Conservation (phyloP, 2,113 vertebrate genomes). For the Nothobranchius kuhntae region DNA sequence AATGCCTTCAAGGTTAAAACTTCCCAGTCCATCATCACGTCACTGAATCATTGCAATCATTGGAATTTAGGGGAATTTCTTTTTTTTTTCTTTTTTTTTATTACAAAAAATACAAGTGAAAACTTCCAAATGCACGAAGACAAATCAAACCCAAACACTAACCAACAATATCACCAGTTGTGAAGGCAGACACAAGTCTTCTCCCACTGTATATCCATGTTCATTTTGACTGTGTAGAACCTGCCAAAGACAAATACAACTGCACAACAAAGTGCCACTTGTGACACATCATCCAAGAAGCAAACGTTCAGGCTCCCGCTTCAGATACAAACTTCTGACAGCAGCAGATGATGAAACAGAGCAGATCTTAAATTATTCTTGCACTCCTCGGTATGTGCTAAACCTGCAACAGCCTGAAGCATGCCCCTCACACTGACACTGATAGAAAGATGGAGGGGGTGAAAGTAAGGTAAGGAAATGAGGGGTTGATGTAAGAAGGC, state of each 20-base stretch:
- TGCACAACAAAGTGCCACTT: constrained; percentile 71
- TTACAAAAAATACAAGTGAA: constrained; percentile 11
- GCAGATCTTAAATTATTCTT: constrained; percentile 65
- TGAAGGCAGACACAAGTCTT: constrained; percentile 61
- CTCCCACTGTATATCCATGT: constrained; percentile 41
- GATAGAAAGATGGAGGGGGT: constrained; percentile 31
- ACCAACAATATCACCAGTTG: constrained; percentile 51
- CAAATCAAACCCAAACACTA: constrained; percentile 43
- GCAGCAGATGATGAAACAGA: constrained; percentile 68
- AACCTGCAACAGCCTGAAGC: constrained; percentile 74
- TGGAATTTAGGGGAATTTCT: too few species aligned
- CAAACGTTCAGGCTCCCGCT: constrained; percentile 63
- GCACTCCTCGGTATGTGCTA: constrained; percentile 60
- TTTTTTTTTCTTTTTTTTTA: too few species aligned
- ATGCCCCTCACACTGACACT: constrained; percentile 49
- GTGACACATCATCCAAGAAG: constrained; percentile 72
- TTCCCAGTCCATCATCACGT: not conserved
- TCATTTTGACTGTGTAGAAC: constrained; percentile 52
- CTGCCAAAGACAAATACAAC: constrained; percentile 58
- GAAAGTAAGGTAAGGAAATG: constrained; percentile 26
- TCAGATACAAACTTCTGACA: constrained; percentile 75
- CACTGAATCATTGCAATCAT: too few species aligned
- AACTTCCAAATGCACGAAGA: constrained; percentile 47
- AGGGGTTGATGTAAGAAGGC: constrained; percentile 25
- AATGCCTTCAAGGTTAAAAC: constrained; percentile 10